These are phyloP conservation scores for Epinephelus coioides DNA, from an alignment of 2,797 vertebrate species.

Conservation along the genomic window DNA sequence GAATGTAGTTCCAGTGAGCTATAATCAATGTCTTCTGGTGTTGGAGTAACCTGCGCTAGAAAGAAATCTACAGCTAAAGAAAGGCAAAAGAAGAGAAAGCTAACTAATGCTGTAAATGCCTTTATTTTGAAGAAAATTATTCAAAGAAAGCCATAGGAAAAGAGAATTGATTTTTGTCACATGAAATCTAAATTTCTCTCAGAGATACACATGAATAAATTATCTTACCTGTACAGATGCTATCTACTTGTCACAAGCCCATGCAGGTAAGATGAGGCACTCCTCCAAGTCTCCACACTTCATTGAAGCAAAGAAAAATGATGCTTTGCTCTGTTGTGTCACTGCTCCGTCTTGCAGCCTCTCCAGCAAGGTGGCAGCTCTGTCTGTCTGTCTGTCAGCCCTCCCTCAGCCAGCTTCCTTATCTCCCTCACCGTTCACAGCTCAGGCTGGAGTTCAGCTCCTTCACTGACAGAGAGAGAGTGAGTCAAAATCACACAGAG, in stretches of 20 bases:
- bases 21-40: conserved; percentile 29
- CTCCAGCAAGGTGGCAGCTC: conserved; percentile 71
- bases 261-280: conserved; percentile 42
- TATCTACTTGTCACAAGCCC: conserved; percentile 1
- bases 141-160: background rate
- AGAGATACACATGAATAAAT: background rate
- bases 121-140: background rate
- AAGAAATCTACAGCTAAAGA: background rate
- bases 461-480: conserved; percentile 57
- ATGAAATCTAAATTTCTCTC: background rate
- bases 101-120: background rate
- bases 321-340: conserved; percentile 49
- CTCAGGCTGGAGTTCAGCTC: conserved; percentile 60
- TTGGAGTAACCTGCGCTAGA: background rate
- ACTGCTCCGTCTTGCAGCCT: conserved; percentile 40
- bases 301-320: conserved; percentile 36
- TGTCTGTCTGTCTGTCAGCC: conserved; percentile 53
- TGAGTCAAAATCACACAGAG: conserved; percentile 26
- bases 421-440: conserved; percentile 62
- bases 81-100: background rate
- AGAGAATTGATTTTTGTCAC: background rate
- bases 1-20: conserved; percentile 50
- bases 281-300: conserved; percentile 35
- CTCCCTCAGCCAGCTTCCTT: conserved; percentile 65
- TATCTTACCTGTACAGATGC: conserved; percentile 49